Evolutionary conservation across 2,797 vertebrate genomes (phyloP).

Genomic region (Sylvia borin): DNA sequence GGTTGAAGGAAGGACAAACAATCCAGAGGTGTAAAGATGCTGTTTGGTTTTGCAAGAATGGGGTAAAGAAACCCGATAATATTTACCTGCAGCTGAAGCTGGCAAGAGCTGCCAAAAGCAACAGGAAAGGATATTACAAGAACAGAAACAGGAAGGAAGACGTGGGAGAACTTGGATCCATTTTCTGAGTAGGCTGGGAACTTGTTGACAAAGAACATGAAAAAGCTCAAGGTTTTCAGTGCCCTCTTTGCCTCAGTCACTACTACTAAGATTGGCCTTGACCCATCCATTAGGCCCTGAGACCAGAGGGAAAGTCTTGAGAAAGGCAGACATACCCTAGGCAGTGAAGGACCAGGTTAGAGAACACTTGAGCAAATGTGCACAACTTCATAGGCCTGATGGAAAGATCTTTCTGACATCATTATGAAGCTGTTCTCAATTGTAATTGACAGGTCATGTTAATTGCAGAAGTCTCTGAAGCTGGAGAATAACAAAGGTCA

Average conservation of each 20-base stretch:
- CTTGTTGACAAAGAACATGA: not conserved
- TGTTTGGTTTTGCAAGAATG: not conserved
- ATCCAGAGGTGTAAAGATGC: not conserved
- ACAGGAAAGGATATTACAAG: not conserved
- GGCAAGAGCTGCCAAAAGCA: not conserved
- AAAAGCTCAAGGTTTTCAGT: not conserved
- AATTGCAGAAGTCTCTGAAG: not conserved
- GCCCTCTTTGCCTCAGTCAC: not conserved
- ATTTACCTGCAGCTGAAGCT: not conserved
- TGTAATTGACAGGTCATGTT: not conserved
- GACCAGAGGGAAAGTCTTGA: not conserved
- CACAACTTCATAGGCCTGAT: not conserved
- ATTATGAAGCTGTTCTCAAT: not conserved
- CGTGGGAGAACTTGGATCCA: accelerated
- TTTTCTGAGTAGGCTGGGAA: not conserved
- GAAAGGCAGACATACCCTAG: not conserved
- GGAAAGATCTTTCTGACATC: not conserved
- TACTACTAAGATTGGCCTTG: not conserved
- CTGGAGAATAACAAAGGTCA: not conserved
- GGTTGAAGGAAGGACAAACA: not conserved
- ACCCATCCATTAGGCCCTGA: not conserved
- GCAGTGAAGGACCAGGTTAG: not conserved
- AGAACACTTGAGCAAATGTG: not conserved
- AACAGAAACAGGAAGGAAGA: not conserved
- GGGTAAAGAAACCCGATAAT: not conserved